Evolutionary conservation across 2,797 vertebrate genomes (phyloP).

Genomic region (Synanceia verrucosa): DNA sequence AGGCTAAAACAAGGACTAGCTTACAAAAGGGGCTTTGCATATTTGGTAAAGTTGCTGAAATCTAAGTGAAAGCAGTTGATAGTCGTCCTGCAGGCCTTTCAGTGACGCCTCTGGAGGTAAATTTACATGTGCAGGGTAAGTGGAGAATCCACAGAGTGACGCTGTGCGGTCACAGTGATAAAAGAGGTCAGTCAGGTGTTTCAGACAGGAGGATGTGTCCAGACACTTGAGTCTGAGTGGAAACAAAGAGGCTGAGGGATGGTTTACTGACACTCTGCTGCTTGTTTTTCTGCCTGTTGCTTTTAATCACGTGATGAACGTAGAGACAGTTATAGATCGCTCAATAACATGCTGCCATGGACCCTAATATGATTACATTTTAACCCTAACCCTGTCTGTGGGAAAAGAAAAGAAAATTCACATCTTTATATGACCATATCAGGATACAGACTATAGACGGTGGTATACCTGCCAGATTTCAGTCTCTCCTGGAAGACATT

Average conservation of each 20-base stretch:
- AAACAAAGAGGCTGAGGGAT: conserved; percentile 11
- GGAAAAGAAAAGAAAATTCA: not conserved
- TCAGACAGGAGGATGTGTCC: conserved; percentile 20
- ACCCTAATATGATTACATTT: too few relatives aligned
- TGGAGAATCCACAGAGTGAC: not conserved
- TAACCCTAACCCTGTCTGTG: too few relatives aligned
- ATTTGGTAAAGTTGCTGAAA: not conserved
- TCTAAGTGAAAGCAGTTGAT: not conserved
- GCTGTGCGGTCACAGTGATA: not conserved
- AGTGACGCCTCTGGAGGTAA: too few relatives aligned
- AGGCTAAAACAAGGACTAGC: not conserved
- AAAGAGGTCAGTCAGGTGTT: conserved; percentile 31
- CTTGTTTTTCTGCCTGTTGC: too few relatives aligned
- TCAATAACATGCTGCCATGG: too few relatives aligned
- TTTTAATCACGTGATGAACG: too few relatives aligned
- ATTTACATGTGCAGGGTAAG: not conserved
- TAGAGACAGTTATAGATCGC: too few relatives aligned
- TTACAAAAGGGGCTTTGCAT: not conserved
- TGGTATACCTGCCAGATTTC: not conserved
- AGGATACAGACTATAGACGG: not conserved
- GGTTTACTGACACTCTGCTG: too few relatives aligned
- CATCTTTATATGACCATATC: not conserved
- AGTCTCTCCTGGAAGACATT: not conserved
- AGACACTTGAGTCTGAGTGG: conserved; percentile 10
- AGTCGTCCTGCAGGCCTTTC: too few relatives aligned